Percentiles rank a stretch among this genome's conserved stretches.
Evolutionary conservation across 2,888 invertebrate genomes (phyloP).

Genomic region (Salticus scenicus): DNA sequence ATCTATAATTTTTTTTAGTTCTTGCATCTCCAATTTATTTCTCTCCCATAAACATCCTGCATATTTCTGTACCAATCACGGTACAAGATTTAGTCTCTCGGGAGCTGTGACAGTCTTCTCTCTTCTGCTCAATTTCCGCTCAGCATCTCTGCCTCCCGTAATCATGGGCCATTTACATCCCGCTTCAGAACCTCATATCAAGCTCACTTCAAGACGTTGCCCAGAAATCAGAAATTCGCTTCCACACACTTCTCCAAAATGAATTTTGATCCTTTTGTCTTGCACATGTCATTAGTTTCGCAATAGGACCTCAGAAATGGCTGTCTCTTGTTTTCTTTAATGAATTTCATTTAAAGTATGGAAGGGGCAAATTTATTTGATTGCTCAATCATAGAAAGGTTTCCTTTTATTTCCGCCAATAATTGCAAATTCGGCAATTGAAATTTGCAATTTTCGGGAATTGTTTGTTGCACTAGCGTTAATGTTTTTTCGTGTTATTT

Average conservation of each 20-base stretch:
- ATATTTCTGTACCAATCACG: background rate
- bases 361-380: background rate
- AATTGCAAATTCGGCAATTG: background rate
- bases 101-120: background rate
- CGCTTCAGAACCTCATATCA: background rate
- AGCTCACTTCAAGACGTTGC: background rate
- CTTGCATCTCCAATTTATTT: too few relatives aligned
- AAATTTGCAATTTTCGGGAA: background rate
- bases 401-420: background rate
- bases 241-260: background rate
- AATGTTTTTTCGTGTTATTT: too few relatives aligned
- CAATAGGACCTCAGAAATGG: background rate
- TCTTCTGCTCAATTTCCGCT: conserved; percentile 15
- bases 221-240: background rate
- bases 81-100: background rate
- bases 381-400: background rate
- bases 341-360: background rate
- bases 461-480: too few relatives aligned
- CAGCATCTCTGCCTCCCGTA: background rate
- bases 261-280: background rate
- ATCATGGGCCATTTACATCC: background rate
- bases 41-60: background rate
- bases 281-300: conserved; percentile 2
- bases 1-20: too few relatives aligned
- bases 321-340: background rate